A percentile compares a stretch with the other conserved stretches of the same genome.
These are phyloP conservation scores for Aplodontia rufa DNA, from an alignment of 2,113 vertebrate genomes.

Conservation along the genomic window DNA sequence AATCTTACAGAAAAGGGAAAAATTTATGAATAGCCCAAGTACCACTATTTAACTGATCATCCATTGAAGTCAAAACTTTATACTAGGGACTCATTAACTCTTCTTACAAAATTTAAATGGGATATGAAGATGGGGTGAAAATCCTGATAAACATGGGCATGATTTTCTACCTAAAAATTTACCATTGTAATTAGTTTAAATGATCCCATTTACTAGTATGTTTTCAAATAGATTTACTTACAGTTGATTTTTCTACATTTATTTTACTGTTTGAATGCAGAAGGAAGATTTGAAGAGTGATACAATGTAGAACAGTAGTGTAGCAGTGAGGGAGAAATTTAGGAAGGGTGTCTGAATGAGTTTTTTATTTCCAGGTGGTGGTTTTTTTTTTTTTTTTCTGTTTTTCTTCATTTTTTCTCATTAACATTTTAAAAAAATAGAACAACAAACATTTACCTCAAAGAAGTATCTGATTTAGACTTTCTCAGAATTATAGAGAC, in stretches of 20 bases:
- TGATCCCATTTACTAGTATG: neutral
- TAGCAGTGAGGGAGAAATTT: neutral
- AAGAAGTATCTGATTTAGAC: conserved; percentile 11
- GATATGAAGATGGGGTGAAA: neutral
- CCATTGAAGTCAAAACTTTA: neutral
- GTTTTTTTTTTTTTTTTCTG: neutral
- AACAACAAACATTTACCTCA: neutral
- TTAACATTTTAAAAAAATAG: neutral
- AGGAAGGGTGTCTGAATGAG: neutral
- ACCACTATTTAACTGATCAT: neutral
- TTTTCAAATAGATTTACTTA: neutral
- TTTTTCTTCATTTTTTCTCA: neutral
- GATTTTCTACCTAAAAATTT: conserved; percentile 28
- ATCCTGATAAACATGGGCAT: neutral
- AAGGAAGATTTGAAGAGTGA: neutral
- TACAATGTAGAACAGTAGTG: neutral
- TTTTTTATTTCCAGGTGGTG: neutral
- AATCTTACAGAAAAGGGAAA: conserved; percentile 1
- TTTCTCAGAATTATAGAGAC: neutral
- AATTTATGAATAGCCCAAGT: neutral
- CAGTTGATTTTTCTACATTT: conserved; percentile 15
- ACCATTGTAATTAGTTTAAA: neutral
- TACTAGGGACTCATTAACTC: neutral
- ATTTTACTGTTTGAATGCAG: neutral
- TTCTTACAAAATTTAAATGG: conserved; percentile 28